phyloP scores from a whole-genome alignment of 2,888 invertebrate genomes.

The Volucella zonaria region DNA sequence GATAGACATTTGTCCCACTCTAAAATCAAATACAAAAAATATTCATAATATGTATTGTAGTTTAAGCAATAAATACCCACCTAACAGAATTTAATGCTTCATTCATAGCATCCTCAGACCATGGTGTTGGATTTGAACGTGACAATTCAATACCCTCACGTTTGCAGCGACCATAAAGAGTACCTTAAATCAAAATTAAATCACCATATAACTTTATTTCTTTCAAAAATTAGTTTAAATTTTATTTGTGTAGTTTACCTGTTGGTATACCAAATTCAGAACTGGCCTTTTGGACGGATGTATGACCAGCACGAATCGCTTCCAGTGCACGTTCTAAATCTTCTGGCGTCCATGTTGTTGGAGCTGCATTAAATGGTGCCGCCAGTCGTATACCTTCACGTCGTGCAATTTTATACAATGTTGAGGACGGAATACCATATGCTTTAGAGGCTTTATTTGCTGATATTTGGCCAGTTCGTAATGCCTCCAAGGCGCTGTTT shows the following conservation, averaged over 20 bases:
- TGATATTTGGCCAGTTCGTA: constrained; percentile 92
- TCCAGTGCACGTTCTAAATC: constrained; percentile 92
- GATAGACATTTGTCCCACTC: constrained; percentile 95
- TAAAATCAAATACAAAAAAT: constrained; percentile 79
- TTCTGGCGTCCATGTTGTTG: constrained; percentile 93
- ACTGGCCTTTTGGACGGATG: constrained; percentile 93
- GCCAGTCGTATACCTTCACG: constrained; percentile 94
- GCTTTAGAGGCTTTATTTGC: constrained; percentile 96
- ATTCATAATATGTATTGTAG: no score
- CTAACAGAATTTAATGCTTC: constrained; percentile 94
- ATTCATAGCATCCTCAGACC: constrained; percentile 97
- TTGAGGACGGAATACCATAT: constrained; percentile 95
- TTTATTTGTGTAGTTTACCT: constrained; percentile 81
- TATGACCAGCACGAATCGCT: constrained; percentile 90
- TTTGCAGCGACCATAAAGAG: constrained; percentile 94
- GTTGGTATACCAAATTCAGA: constrained; percentile 94
- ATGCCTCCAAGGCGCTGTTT: constrained; percentile 91
- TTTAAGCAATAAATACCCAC: constrained; percentile 81
- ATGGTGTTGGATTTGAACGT: constrained; percentile 94
- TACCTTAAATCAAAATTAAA: constrained; percentile 83
- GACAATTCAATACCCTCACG: constrained; percentile 94
- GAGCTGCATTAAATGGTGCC: constrained; percentile 95
- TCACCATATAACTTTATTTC: constrained; percentile 4
- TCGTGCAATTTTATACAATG: constrained; percentile 94
- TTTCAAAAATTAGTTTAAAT: neutral